Percentiles rank a stretch among this genome's conserved stretches.
Conservation (phyloP, 2,888 invertebrate species). For the Poecilus cupreus region DNA sequence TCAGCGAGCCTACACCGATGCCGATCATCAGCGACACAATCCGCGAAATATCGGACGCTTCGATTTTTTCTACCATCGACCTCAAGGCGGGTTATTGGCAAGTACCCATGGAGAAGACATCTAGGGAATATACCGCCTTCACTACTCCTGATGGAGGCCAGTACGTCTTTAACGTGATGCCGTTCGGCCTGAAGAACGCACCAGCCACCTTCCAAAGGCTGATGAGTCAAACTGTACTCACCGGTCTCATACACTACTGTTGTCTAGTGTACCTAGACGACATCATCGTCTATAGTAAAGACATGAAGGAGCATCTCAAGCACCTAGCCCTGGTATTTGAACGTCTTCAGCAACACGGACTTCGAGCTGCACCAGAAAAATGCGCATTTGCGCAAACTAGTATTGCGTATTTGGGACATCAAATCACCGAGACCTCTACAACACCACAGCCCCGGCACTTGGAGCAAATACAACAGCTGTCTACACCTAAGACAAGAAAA, state of each 20-base stretch:
- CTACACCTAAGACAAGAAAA: conserved; percentile 48
- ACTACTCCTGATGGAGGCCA: conserved; percentile 64
- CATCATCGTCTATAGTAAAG: conserved; percentile 63
- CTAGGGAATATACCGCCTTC: conserved; percentile 64
- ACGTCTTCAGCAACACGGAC: conserved; percentile 46
- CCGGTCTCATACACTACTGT: conserved; percentile 61
- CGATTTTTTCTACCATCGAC: conserved; percentile 66
- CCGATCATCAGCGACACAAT: too few relatives aligned
- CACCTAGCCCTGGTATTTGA: conserved; percentile 62
- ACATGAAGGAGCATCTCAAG: conserved; percentile 60
- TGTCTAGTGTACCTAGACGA: conserved; percentile 66
- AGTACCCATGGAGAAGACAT: conserved; percentile 63
- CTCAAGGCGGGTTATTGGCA: conserved; percentile 67
- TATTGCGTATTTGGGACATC: background rate
- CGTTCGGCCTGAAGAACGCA: conserved; percentile 65
- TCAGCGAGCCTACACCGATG: too few relatives aligned
- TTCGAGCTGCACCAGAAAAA: background rate
- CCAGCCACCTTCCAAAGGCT: conserved; percentile 65
- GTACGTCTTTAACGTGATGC: conserved; percentile 66
- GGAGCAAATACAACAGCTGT: background rate
- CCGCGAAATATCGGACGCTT: conserved; percentile 63
- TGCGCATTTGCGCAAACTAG: background rate
- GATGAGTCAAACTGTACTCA: conserved; percentile 63
- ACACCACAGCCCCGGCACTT: background rate
- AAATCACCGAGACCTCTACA: background rate